These are phyloP conservation scores for Archivesica marissinica DNA, from an alignment of 1,140 invertebrate genomes.

Conservation along the genomic window DNA sequence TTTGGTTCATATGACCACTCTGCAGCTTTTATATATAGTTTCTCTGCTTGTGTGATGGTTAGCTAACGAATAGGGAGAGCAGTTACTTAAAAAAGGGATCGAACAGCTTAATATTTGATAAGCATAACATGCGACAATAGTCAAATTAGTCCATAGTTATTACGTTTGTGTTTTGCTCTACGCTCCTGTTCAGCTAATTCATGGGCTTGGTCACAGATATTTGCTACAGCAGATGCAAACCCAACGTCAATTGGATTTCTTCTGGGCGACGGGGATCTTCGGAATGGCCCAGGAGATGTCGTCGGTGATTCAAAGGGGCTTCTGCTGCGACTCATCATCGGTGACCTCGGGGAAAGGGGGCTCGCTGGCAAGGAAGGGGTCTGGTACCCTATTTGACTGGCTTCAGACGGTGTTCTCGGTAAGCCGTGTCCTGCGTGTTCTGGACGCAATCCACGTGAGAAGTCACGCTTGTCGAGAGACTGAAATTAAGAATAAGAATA, in stretches of 20 bases:
- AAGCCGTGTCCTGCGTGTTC: constrained; percentile 73
- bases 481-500: constrained; percentile 65
- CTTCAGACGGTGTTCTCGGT: constrained; percentile 55
- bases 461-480: constrained; percentile 74
- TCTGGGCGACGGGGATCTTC: constrained; percentile 76
- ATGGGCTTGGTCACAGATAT: constrained; percentile 80
- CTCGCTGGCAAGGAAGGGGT: constrained; percentile 72
- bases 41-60: too few relatives aligned
- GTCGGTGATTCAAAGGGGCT: constrained; percentile 77
- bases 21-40: too few relatives aligned
- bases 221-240: constrained; percentile 80
- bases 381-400: constrained; percentile 61
- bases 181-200: constrained; percentile 78
- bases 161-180: constrained; percentile 76
- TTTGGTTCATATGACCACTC: too few relatives aligned
- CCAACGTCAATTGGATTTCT: constrained; percentile 72
- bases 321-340: constrained; percentile 64
- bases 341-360: constrained; percentile 73
- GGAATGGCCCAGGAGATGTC: constrained; percentile 71
- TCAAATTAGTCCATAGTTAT: too few relatives aligned
- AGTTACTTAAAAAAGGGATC: too few relatives aligned
- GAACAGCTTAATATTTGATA: too few relatives aligned
- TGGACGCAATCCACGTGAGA: constrained; percentile 76
- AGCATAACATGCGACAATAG: too few relatives aligned
- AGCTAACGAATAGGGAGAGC: too few relatives aligned